Evolutionary conservation across 2,888 invertebrate species (phyloP).

Genomic region (Acanthoscelides obtectus): DNA sequence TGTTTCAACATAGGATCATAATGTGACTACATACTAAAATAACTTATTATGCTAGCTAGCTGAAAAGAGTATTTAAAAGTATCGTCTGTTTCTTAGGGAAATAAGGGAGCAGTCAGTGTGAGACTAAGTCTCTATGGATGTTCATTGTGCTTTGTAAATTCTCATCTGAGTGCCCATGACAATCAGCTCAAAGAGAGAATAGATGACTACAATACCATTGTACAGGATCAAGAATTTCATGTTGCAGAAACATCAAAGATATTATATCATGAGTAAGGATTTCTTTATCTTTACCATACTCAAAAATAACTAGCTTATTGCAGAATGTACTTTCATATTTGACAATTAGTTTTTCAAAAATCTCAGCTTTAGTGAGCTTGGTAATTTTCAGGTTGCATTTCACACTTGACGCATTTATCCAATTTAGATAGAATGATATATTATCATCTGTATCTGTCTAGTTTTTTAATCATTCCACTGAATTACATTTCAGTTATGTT

Average conservation of each 20-base stretch:
- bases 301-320: no score
- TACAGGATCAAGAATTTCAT: constrained; percentile 78
- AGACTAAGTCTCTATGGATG: constrained; percentile 84
- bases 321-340: no score
- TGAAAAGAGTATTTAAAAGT: no score
- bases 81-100: constrained; percentile 63
- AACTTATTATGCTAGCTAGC: no score
- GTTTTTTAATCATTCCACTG: neutral
- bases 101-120: constrained; percentile 90
- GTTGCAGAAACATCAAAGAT: constrained; percentile 75
- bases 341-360: no score
- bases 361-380: no score
- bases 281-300: neutral
- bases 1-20: no score
- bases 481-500: constrained; percentile 62
- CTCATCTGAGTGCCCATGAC: constrained; percentile 88
- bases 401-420: no score
- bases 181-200: constrained; percentile 78
- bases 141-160: constrained; percentile 82
- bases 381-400: no score
- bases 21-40: no score
- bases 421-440: no score
- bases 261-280: constrained; percentile 81
- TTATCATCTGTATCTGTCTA: no score
- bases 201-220: constrained; percentile 81